These are phyloP conservation scores for Apis florea DNA, from an alignment of 1,140 invertebrate species.

Conservation along the genomic window DNA sequence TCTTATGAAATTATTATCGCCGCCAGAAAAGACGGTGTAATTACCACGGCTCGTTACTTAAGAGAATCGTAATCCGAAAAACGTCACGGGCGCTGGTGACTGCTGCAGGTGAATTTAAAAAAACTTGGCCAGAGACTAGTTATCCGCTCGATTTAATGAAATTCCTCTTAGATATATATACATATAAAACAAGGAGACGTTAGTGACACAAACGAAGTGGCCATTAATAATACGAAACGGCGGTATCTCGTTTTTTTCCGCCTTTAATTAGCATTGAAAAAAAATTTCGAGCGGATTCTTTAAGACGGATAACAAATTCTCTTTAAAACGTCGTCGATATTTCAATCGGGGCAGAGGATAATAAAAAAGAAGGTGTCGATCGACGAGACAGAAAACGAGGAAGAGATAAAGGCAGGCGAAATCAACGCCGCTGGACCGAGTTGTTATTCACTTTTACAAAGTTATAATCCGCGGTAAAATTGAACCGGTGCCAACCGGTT, in stretches of 20 bases:
- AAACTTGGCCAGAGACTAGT: constrained; percentile 64
- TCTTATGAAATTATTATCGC: background rate
- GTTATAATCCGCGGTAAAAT: constrained; percentile 29
- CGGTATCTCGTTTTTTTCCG: constrained; percentile 51
- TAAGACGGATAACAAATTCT: background rate
- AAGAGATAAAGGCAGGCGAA: constrained; percentile 12
- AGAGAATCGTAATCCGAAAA: constrained; percentile 9
- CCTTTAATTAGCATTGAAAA: constrained; percentile 44
- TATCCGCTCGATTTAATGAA: constrained; percentile 70
- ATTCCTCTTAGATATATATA: constrained; percentile 54
- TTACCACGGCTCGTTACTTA: constrained; percentile 10
- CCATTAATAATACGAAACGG: constrained; percentile 66
- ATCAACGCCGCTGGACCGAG: background rate
- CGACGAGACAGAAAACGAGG: background rate
- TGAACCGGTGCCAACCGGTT: constrained; percentile 21
- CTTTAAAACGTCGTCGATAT: background rate
- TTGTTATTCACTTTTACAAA: constrained; percentile 22
- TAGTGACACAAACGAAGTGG: constrained; percentile 63
- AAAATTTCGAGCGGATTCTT: constrained; percentile 30
- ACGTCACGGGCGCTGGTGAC: background rate
- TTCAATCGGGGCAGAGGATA: background rate
- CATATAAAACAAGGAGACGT: constrained; percentile 20
- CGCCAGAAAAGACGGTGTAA: background rate
- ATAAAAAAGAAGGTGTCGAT: background rate
- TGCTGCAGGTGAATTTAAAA: constrained; percentile 60